phyloP scores from a whole-genome alignment of 2,797 vertebrate genomes.

The Sebastes diploproa region DNA sequence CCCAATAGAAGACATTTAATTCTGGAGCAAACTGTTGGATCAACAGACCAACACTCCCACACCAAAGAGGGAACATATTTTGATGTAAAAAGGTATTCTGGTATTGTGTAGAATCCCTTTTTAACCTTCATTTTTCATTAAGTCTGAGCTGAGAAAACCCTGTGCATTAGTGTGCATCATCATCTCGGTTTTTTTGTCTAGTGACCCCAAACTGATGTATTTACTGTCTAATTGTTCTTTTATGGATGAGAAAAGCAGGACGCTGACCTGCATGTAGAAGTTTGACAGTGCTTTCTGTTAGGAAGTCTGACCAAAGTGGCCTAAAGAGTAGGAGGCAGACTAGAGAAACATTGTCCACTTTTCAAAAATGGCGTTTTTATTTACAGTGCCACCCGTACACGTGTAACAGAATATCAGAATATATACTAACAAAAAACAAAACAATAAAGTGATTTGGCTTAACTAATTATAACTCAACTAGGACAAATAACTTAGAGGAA shows the following conservation, averaged over 20 bases:
- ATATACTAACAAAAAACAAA: no score
- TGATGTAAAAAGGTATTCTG: background rate
- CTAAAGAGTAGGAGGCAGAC: no score
- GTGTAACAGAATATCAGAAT: no score
- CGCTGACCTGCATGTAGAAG: background rate
- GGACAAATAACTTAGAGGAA: no score
- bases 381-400: no score
- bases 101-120: constrained; percentile 12
- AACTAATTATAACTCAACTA: no score
- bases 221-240: constrained; percentile 34
- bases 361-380: no score
- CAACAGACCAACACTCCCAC: background rate
- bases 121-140: constrained; percentile 27
- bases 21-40: background rate
- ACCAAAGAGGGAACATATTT: background rate
- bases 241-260: constrained; percentile 20
- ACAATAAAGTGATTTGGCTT: no score
- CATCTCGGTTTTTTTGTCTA: constrained; percentile 51
- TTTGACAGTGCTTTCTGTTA: background rate
- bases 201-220: constrained; percentile 54
- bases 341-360: no score
- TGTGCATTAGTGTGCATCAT: constrained; percentile 47
- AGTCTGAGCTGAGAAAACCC: constrained; percentile 48
- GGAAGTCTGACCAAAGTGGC: no score
- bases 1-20: background rate